Evolutionary conservation across 2,113 vertebrate genomes (phyloP), one percentile per base, ranked within the genome.

Genomic region (Corythornis madagascariensis): DNA sequence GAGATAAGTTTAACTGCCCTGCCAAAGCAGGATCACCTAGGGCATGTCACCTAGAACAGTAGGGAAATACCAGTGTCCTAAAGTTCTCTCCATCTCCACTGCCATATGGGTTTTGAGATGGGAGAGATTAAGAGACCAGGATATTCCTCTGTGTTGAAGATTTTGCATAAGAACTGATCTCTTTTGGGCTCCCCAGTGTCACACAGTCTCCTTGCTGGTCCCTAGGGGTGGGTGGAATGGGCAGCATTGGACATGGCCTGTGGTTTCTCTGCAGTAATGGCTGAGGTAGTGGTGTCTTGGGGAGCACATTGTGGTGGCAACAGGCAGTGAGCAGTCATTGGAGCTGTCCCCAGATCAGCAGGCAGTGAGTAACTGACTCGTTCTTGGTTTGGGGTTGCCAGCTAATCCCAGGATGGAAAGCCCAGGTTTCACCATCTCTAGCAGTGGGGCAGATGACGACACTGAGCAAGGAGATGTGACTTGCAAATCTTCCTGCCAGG

Each of bases 401-500:
- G 13, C 40, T 64, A 59, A 56, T 75, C 42, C 76, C 63, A 63
- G 52, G 26, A 29, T 28, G 43, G 38, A 83, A 33, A 63, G 11
- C 35, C 22, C 50, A 4, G 12, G 21, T 70, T 85, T 28, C 11
- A 19, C 76, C 52, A 71, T 72, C 73, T 53, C 64, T 9, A n/a
- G 76, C 69, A 38, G 2, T 52, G 50, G 52, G 79, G 45, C 59
- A 89, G 63, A 56, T 89, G 77, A 42, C 76, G 86, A 89, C 59
- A 25, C 43, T 43, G 66, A 56, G 47, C 0, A 2, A 52, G 52
- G 45, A 76, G 81, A 70, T 0, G 11, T 85, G 89, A 92, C 81
- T 95, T 84, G 86, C 77, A 79, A 38, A 81, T 90, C 81, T 87
- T 89, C 71, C 56, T 95, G 82, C 38, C 67, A 79, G 75, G 38